Evolutionary conservation across 2,888 invertebrate species (phyloP).

Genomic region (Ctenicera cuprea): DNA sequence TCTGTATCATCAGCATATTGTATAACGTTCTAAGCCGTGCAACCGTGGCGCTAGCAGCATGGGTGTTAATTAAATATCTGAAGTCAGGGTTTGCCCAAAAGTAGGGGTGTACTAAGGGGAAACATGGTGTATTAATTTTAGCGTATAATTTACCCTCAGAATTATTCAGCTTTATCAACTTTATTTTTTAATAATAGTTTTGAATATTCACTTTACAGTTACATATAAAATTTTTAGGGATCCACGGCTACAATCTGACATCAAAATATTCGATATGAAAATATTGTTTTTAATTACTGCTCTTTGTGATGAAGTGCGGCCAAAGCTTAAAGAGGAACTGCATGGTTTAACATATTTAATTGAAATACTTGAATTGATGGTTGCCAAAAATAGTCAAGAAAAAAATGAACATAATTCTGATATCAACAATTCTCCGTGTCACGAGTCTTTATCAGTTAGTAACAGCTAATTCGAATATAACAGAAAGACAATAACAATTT

Average conservation of each 20-base stretch:
- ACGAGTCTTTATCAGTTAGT: slow-evolving; percentile 7
- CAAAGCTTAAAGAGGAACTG: slow-evolving; percentile 79
- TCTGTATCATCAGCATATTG: no score
- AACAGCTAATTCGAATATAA: not conserved
- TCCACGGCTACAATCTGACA: slow-evolving; percentile 79
- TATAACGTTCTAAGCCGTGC: no score
- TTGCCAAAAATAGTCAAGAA: slow-evolving; percentile 70
- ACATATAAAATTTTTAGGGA: no score
- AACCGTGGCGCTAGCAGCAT: no score
- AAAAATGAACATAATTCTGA: slow-evolving; percentile 37
- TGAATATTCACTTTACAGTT: no score
- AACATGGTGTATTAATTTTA: no score
- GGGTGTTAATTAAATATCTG: no score
- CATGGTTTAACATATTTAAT: slow-evolving; percentile 82
- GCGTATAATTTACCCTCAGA: no score
- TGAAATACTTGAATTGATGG: slow-evolving; percentile 80
- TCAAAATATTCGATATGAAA: slow-evolving; percentile 92
- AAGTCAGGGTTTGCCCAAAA: no score
- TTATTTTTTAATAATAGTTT: no score
- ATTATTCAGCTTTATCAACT: no score
- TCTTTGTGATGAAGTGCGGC: slow-evolving; percentile 81
- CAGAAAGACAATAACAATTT: not conserved
- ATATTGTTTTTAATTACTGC: slow-evolving; percentile 93
- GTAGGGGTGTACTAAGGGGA: no score
- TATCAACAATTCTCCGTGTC: not conserved